A percentile compares a stretch with the other conserved stretches of the same genome.
Conservation (phyloP, 2,797 vertebrate species). For the Furcifer pardalis region DNA sequence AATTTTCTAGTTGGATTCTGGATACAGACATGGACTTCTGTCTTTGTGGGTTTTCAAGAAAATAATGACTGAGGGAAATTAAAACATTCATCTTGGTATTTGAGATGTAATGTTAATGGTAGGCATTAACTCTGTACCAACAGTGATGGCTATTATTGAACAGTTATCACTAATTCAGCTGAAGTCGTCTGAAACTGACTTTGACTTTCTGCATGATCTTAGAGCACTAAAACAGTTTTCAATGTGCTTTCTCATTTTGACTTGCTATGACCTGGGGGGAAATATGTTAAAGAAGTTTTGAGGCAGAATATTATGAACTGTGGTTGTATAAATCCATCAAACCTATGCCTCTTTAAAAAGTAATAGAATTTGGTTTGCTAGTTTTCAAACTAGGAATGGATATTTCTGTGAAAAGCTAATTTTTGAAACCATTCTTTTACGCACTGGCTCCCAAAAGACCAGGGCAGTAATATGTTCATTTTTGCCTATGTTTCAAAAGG, state of each 20-base stretch:
- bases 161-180: background rate
- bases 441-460: background rate
- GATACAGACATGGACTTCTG: no score
- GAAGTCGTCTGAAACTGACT: background rate
- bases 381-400: conserved; percentile 12
- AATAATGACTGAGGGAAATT: no score
- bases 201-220: no score
- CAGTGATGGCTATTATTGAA: no score
- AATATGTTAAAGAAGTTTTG: background rate
- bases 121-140: no score
- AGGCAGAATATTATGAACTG: background rate
- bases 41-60: no score
- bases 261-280: background rate
- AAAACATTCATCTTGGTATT: no score
- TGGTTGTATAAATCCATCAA: background rate
- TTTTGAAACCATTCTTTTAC: conserved; percentile 8
- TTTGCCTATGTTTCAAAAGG: conserved; percentile 60
- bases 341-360: background rate
- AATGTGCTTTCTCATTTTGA: background rate
- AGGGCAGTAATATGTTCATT: conserved; percentile 58
- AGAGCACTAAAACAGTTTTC: background rate
- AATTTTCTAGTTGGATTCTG: no score
- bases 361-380: background rate
- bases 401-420: conserved; percentile 53
- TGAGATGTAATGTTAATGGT: no score